Evolutionary conservation across 2,888 invertebrate species (phyloP).

Genomic region (Perithous albicinctus): DNA sequence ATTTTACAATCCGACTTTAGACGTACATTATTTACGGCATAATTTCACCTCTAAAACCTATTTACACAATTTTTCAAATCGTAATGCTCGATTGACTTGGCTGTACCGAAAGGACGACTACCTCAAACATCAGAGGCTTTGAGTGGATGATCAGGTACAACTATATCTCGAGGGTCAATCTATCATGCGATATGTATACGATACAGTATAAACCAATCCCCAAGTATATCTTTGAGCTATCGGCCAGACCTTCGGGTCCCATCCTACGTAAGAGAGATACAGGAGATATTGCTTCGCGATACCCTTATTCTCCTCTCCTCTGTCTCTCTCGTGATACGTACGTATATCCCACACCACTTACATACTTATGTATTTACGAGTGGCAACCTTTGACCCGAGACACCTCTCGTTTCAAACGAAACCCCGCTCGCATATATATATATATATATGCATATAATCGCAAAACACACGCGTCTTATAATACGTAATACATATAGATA

Average conservation of each 20-base stretch:
- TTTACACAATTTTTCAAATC: no score
- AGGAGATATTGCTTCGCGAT: neutral
- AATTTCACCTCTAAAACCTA: no score
- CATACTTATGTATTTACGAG: slow-evolving; percentile 41
- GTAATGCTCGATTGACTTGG: no score
- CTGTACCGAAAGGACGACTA: no score
- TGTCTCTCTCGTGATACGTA: neutral
- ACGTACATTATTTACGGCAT: no score
- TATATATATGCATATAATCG: neutral
- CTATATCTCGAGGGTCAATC: slow-evolving; percentile 6
- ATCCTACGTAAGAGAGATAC: slow-evolving; percentile 23
- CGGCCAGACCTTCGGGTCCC: neutral
- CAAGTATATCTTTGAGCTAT: slow-evolving; percentile 1
- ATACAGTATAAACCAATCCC: neutral
- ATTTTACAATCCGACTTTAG: no score
- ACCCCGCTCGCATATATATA: slow-evolving; percentile 2
- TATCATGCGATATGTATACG: neutral
- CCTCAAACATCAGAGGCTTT: neutral
- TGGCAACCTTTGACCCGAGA: slow-evolving; percentile 39
- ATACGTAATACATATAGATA: slow-evolving; percentile 13
- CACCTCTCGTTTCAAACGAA: slow-evolving; percentile 32
- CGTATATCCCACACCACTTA: slow-evolving; percentile 19
- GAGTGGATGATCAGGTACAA: neutral
- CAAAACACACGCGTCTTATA: neutral
- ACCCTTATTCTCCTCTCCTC: neutral